A percentile compares a stretch with the other conserved stretches of the same genome.
Evolutionary conservation across 2,888 invertebrate genomes (phyloP).

Genomic region (Pemphredon lugubris): DNA sequence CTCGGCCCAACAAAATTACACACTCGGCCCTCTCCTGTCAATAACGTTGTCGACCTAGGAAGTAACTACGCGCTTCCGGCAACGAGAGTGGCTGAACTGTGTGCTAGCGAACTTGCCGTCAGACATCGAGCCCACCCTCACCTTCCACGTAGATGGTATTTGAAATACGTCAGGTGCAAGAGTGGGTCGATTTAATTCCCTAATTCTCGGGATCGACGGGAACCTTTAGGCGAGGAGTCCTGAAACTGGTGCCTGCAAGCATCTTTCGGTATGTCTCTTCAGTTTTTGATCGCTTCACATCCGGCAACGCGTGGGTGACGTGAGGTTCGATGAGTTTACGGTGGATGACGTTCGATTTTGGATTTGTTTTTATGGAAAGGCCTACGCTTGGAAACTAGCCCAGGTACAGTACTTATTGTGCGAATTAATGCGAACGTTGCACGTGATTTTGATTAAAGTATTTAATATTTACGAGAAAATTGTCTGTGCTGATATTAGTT

Average conservation of each 20-base stretch:
- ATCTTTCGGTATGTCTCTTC: slow-evolving; percentile 8
- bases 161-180: slow-evolving; percentile 67
- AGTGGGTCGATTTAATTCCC: slow-evolving; percentile 63
- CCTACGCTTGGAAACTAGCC: too few species aligned
- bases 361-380: too few species aligned
- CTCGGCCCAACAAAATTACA: slow-evolving; percentile 67
- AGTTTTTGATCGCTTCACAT: background rate
- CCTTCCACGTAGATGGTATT: slow-evolving; percentile 48
- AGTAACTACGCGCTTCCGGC: slow-evolving; percentile 53
- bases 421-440: too few species aligned
- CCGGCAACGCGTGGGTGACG: background rate
- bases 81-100: slow-evolving; percentile 36
- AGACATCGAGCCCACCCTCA: slow-evolving; percentile 31
- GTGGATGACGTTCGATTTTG: background rate
- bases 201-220: slow-evolving; percentile 62
- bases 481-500: too few species aligned
- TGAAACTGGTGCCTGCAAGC: slow-evolving; percentile 35
- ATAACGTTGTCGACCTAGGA: slow-evolving; percentile 65
- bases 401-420: too few species aligned
- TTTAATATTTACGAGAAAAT: too few species aligned
- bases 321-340: background rate
- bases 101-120: slow-evolving; percentile 58
- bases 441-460: too few species aligned
- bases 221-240: slow-evolving; percentile 41
- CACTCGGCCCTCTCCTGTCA: slow-evolving; percentile 69